Conservation (phyloP, 2,113 vertebrate species). For the Stigmatopora argus region DNA sequence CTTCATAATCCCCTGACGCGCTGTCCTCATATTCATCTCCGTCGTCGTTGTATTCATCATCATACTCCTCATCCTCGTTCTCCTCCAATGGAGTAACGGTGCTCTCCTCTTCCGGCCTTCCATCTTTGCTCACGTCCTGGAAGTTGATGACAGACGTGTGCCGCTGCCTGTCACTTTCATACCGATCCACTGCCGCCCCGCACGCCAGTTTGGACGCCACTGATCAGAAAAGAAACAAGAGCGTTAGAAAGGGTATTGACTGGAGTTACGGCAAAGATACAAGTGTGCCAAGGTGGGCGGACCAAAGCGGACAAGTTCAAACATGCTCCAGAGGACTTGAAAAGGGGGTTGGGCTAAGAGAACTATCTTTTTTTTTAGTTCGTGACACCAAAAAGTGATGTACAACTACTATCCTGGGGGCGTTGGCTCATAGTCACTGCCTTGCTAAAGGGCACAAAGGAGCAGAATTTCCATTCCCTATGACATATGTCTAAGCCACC, state of each 20-base stretch:
- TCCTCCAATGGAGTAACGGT: constrained; percentile 15
- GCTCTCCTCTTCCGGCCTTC: constrained; percentile 41
- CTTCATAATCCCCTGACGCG: constrained; percentile 61
- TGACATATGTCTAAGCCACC: not conserved
- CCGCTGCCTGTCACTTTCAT: constrained; percentile 57
- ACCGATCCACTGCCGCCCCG: constrained; percentile 65
- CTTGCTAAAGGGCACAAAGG: constrained; percentile 19
- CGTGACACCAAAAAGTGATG: not conserved
- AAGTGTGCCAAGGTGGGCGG: constrained; percentile 40
- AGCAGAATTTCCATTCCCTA: not conserved
- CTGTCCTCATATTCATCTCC: constrained; percentile 56
- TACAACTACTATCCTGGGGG: not conserved
- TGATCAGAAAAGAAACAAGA: constrained; percentile 21
- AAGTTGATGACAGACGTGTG: constrained; percentile 65
- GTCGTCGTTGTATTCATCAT: constrained; percentile 54
- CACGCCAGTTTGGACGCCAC: constrained; percentile 50
- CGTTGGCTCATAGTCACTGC: not conserved
- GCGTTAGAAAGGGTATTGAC: not conserved
- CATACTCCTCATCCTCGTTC: constrained; percentile 42
- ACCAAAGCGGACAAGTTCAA: constrained; percentile 46
- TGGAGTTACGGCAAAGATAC: not conserved
- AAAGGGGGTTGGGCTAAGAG: not conserved
- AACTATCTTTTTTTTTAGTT: not conserved
- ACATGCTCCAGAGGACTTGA: constrained; percentile 46
- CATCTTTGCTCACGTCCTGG: constrained; percentile 49